Evolutionary conservation across 2,888 invertebrate species (phyloP).

Genomic region (Clusia tigrina): DNA sequence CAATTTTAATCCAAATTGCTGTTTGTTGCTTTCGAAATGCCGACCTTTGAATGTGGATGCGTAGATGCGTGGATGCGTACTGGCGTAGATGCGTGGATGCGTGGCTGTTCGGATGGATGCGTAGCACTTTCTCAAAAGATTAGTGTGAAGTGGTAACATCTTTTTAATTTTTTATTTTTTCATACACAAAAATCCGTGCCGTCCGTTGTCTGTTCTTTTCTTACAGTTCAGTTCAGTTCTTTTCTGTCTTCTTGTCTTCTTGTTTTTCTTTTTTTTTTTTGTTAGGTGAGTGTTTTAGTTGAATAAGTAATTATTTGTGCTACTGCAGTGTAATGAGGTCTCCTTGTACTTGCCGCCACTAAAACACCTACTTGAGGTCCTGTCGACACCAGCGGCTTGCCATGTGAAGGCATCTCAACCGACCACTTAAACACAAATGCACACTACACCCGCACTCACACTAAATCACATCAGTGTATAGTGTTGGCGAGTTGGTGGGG

Average conservation of each 20-base stretch:
- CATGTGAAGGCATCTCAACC: too few species aligned
- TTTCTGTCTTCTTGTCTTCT: too few species aligned
- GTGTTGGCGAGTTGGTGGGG: too few species aligned
- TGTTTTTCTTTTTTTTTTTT: conserved; percentile 13
- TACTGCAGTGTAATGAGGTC: conserved; percentile 52
- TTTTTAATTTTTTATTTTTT: conserved; percentile 26
- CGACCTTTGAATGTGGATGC: conserved; percentile 29
- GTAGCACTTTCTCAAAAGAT: conserved; percentile 54
- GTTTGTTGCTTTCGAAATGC: conserved; percentile 40
- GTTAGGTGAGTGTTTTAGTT: conserved; percentile 4
- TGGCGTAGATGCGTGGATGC: background rate
- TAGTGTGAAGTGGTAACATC: conserved; percentile 58
- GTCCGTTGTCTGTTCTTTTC: background rate
- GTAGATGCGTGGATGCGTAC: background rate
- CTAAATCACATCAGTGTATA: too few species aligned
- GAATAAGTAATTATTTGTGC: conserved; percentile 36
- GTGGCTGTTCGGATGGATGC: conserved; percentile 38
- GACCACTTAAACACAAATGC: too few species aligned
- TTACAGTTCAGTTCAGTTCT: too few species aligned
- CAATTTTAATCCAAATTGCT: conserved; percentile 59
- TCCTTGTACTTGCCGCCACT: conserved; percentile 18
- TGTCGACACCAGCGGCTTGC: too few species aligned
- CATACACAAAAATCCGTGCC: background rate
- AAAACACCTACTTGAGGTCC: too few species aligned
- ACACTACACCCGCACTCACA: too few species aligned